These are phyloP conservation scores for Schlechtendalia chinensis DNA, from an alignment of 1,140 invertebrate genomes.

Conservation along the genomic window DNA sequence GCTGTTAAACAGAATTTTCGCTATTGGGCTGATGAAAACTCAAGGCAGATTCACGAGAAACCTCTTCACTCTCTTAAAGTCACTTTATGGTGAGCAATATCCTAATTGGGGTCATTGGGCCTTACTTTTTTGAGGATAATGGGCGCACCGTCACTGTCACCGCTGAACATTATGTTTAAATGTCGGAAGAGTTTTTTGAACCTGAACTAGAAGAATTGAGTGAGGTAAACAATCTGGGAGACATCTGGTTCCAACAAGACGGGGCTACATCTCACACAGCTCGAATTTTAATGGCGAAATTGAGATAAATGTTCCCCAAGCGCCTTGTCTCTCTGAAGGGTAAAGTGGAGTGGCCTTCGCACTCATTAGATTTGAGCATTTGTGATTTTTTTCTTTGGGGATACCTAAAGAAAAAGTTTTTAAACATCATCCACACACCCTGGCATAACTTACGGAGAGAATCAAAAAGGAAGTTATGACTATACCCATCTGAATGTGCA, in stretches of 20 bases:
- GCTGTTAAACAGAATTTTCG: too few relatives aligned
- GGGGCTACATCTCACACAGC: background rate
- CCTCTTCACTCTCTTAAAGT: too few relatives aligned
- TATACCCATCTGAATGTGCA: too few relatives aligned
- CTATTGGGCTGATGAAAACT: too few relatives aligned
- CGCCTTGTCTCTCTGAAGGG: too few relatives aligned
- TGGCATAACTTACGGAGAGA: too few relatives aligned
- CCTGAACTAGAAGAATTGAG: background rate
- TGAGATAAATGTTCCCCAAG: background rate
- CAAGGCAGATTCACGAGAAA: too few relatives aligned
- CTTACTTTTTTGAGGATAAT: conserved; percentile 10
- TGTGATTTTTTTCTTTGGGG: too few relatives aligned
- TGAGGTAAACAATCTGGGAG: background rate
- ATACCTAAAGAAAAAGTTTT: background rate
- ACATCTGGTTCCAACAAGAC: background rate
- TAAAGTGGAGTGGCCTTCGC: too few relatives aligned
- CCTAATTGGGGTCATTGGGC: background rate
- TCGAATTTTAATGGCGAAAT: background rate
- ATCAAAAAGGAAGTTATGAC: too few relatives aligned
- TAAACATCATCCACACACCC: background rate
- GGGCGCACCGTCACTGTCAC: background rate
- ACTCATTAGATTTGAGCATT: too few relatives aligned
- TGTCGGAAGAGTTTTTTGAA: too few relatives aligned
- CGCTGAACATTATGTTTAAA: conserved; percentile 6
- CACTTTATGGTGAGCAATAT: background rate